These are phyloP conservation scores for Magallana angulata DNA, from an alignment of 1,140 invertebrate genomes.

Conservation along the genomic window DNA sequence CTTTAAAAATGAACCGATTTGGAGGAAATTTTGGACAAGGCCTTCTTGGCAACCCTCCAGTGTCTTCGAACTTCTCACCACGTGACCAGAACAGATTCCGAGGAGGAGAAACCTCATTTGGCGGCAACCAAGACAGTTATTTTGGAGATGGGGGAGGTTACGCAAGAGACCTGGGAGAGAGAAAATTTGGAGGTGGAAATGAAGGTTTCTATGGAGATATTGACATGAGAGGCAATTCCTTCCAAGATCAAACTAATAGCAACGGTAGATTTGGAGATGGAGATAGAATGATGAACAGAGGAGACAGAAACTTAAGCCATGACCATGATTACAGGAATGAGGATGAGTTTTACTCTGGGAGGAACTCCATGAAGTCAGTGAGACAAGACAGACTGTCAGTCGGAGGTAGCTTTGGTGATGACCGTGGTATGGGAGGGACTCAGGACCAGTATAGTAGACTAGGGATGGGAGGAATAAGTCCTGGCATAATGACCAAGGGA, in stretches of 20 bases:
- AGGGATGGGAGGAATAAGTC: background rate
- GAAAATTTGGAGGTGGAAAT: slow-evolving; percentile 17
- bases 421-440: background rate
- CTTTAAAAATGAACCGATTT: background rate
- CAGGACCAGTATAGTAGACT: background rate
- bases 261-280: background rate
- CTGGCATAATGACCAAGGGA: background rate
- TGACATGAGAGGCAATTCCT: slow-evolving; percentile 12
- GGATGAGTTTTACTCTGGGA: background rate
- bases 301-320: background rate
- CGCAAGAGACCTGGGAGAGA: background rate
- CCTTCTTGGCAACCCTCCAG: slow-evolving; percentile 9
- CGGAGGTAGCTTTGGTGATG: slow-evolving; percentile 21
- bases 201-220: background rate
- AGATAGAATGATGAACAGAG: background rate
- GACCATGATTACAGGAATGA: slow-evolving; percentile 35
- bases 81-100: slow-evolving; percentile 22
- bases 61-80: background rate
- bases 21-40: slow-evolving; percentile 32
- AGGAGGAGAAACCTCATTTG: background rate
- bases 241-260: background rate
- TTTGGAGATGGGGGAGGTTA: slow-evolving; percentile 20
- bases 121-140: slow-evolving; percentile 2
- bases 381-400: slow-evolving; percentile 6
- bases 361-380: background rate